phyloP scores from a whole-genome alignment of 2,888 invertebrate species.

The Incurvaria masculella region DNA sequence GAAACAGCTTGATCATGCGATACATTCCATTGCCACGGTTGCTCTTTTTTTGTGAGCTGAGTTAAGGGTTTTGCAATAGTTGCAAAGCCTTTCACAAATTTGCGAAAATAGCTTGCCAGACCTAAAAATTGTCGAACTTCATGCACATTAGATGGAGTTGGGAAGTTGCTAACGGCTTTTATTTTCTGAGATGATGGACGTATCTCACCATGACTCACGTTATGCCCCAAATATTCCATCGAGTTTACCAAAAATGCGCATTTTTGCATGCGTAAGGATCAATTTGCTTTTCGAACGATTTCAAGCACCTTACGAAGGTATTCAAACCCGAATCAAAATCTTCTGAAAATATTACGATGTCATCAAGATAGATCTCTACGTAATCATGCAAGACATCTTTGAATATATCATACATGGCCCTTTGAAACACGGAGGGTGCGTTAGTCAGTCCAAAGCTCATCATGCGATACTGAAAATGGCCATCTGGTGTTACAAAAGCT shows the following conservation, averaged over 20 bases:
- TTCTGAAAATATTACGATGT: constrained; percentile 12
- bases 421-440: constrained; percentile 20
- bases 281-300: neutral
- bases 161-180: constrained; percentile 5
- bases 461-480: constrained; percentile 20
- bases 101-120: constrained; percentile 12
- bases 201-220: constrained; percentile 3
- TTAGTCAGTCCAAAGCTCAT: constrained; percentile 18
- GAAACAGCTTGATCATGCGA: constrained; percentile 20
- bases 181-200: constrained; percentile 4
- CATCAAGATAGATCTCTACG: constrained; percentile 19
- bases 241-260: constrained; percentile 5
- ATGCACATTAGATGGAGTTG: constrained; percentile 10
- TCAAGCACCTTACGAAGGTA: constrained; percentile 4
- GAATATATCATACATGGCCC: constrained; percentile 16
- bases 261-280: constrained; percentile 4
- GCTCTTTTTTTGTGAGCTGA: constrained; percentile 18
- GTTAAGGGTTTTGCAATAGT: constrained; percentile 17
- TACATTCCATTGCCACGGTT: constrained; percentile 19
- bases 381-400: constrained; percentile 6
- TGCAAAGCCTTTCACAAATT: constrained; percentile 20
- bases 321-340: constrained; percentile 4
- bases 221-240: constrained; percentile 9
- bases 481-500: constrained; percentile 21
- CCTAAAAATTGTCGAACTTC: constrained; percentile 14